Conservation (phyloP, 2,888 invertebrate species). For the Camptogramma bilineatum region DNA sequence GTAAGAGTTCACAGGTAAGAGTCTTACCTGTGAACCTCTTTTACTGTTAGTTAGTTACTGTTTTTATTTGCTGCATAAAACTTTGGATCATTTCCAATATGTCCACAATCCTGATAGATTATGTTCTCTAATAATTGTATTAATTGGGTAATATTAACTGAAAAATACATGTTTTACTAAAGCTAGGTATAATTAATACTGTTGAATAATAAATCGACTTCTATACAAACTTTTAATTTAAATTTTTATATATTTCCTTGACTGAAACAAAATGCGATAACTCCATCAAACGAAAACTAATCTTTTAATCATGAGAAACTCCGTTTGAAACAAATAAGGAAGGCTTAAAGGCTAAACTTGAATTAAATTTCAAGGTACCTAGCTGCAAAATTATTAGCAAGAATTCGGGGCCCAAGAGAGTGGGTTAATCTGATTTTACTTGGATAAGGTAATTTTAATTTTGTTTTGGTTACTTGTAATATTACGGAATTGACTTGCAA, state of each 20-base stretch:
- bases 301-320: slow-evolving; percentile 26
- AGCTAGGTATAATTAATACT: too few species aligned
- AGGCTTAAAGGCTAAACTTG: slow-evolving; percentile 26
- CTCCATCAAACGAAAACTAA: slow-evolving; percentile 26
- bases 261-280: slow-evolving; percentile 1
- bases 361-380: slow-evolving; percentile 31
- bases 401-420: slow-evolving; percentile 13
- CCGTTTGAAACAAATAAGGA: slow-evolving; percentile 29
- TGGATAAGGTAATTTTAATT: slow-evolving; percentile 15
- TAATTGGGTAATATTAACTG: too few species aligned
- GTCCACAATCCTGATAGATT: too few species aligned
- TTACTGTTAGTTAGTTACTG: too few species aligned
- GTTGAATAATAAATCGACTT: too few species aligned
- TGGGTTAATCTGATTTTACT: slow-evolving; percentile 20
- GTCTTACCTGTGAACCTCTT: too few species aligned
- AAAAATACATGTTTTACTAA: too few species aligned
- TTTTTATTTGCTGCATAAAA: too few species aligned
- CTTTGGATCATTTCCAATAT: too few species aligned
- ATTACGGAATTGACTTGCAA: background rate
- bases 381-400: slow-evolving; percentile 23
- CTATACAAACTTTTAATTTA: too few species aligned
- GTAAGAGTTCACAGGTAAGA: too few species aligned
- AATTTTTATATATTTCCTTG: background rate
- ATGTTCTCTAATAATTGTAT: too few species aligned
- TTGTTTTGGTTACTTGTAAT: slow-evolving; percentile 19